Evolutionary conservation across 2,113 vertebrate genomes (phyloP).

Genomic region (Otis tarda): DNA sequence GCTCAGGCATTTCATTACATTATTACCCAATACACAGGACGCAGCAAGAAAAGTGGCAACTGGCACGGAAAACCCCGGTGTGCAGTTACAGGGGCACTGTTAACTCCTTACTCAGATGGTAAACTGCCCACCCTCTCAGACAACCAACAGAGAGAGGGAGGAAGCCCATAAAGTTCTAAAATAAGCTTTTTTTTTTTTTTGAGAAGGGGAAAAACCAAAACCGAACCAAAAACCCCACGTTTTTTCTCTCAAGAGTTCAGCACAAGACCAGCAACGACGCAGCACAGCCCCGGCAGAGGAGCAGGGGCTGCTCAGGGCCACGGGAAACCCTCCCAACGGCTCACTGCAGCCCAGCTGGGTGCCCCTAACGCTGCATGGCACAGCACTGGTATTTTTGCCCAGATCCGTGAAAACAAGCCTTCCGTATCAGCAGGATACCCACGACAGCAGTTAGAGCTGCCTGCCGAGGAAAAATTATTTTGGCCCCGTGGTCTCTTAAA

Average conservation of each 20-base stretch:
- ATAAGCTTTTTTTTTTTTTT: background rate
- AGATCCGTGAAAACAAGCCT: background rate
- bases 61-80: background rate
- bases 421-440: background rate
- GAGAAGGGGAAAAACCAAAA: background rate
- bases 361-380: rapidly evolving
- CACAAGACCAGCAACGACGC: background rate
- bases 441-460: background rate
- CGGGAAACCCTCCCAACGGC: background rate
- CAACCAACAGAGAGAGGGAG: background rate
- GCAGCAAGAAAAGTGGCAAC: background rate
- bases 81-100: background rate
- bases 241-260: background rate
- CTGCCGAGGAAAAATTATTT: background rate
- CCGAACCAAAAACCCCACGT: rapidly evolving
- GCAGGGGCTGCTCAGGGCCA: background rate
- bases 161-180: background rate
- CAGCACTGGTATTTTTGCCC: background rate
- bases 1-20: background rate
- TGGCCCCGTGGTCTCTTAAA: background rate
- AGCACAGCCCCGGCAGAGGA: rapidly evolving
- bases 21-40: background rate
- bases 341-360: rapidly evolving
- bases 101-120: background rate
- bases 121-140: background rate